phyloP scores from a whole-genome alignment of 1,140 invertebrate genomes.

The Diorhabda sublineata region DNA sequence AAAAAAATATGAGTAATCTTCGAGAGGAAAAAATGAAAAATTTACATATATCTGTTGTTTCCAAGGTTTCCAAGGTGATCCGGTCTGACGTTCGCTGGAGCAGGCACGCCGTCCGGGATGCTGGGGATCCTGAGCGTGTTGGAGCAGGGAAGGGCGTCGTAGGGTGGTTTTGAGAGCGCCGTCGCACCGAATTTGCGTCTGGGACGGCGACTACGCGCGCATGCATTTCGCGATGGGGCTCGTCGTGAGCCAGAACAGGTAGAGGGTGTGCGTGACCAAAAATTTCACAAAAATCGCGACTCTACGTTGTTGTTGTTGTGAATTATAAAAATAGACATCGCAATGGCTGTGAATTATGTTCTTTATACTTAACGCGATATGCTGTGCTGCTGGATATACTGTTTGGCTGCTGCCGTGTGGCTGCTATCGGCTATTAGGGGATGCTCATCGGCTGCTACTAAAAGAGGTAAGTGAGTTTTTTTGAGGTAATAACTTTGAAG shows the following conservation, averaged over 20 bases:
- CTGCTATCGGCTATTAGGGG: slow-evolving; percentile 29
- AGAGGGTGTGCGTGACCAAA: slow-evolving; percentile 36
- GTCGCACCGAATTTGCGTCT: slow-evolving; percentile 33
- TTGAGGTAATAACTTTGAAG: too few relatives aligned
- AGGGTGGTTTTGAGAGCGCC: slow-evolving; percentile 30
- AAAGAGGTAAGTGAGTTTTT: slow-evolving; percentile 36
- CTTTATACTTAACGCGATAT: slow-evolving; percentile 40
- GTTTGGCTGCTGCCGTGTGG: slow-evolving; percentile 37
- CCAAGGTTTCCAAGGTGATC: slow-evolving; percentile 1
- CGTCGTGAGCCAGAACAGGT: slow-evolving; percentile 39
- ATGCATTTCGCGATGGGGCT: slow-evolving; percentile 42
- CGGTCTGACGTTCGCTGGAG: not conserved
- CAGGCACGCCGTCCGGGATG: slow-evolving; percentile 5
- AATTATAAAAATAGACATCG: slow-evolving; percentile 21
- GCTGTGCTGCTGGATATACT: slow-evolving; percentile 35
- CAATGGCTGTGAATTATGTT: slow-evolving; percentile 43
- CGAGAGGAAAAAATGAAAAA: not conserved
- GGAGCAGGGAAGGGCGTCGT: slow-evolving; percentile 37
- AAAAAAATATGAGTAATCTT: too few relatives aligned
- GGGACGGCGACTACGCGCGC: slow-evolving; percentile 29
- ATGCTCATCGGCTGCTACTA: slow-evolving; percentile 29
- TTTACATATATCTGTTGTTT: not conserved
- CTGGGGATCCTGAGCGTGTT: slow-evolving; percentile 32
- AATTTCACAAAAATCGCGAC: not conserved
- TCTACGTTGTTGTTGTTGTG: slow-evolving; percentile 23